Evolutionary conservation across 2,113 vertebrate genomes (phyloP), one percentile per base, ranked within the genome.

Genomic region (Syngnathus scovelli): DNA sequence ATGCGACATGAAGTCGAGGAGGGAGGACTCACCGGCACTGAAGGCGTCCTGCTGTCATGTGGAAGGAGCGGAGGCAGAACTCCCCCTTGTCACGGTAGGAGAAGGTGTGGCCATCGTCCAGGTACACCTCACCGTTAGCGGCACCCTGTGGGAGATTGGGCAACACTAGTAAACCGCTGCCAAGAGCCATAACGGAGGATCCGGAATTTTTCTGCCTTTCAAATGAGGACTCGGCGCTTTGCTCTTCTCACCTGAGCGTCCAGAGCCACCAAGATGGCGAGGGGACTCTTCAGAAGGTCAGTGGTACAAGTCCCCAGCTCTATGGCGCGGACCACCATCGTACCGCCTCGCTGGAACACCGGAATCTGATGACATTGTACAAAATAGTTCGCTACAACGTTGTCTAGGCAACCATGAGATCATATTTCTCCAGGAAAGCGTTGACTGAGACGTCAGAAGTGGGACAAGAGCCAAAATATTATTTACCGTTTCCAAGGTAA

Each of bases 51-150:
- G 91, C 86, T 67, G 68, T 69, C 88, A 96, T 90, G 75, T 54
- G 86, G 82, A 97, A 94, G 66, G 85, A 90, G 66, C 90, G 89
- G 76, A 93, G 90, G 23, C 91, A 86, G 85, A 94, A 98, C 68
- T 92, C 89, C 73, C 93, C 92, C 74, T 87, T 87, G 76, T 93
- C 92, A 1, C 91, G 87, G 77, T 95, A 98, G 0, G 83, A 85
- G 86, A 98, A 98, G 0, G 95, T 96, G 88, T 94, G 93, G 2
- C 95, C 96, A 54, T 98, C 96, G 46, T 99, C 96, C 9, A 95
- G 38, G 72, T 95, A 98, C 54, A 97, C 66, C 56, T 92, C 87
- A 33, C 95, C 96, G 16, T 56, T 59, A 55, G 96, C 95, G 67
- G 65, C 85, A 7, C 81, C 93, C 97, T 99, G 85, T 37, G 51